Evolutionary conservation across 2,797 vertebrate species (phyloP).

Genomic region (Neosilurus hyrtlii): DNA sequence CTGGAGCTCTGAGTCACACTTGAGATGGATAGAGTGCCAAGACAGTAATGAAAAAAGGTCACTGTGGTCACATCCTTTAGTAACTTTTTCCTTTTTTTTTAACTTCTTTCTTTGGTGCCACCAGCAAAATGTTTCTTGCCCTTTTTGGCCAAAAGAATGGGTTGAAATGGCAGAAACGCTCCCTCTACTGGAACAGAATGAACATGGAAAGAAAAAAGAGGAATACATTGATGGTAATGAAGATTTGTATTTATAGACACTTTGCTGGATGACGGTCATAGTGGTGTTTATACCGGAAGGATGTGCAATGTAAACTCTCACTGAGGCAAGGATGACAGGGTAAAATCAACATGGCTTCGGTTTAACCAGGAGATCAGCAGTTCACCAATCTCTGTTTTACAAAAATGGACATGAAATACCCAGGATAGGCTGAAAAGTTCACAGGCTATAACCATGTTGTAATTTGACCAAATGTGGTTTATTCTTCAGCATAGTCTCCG

Average conservation of each 20-base stretch:
- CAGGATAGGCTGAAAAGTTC: too few species aligned
- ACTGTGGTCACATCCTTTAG: slow-evolving; percentile 70
- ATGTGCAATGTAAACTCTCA: slow-evolving; percentile 85
- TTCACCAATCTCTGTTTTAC: not conserved
- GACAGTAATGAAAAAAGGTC: slow-evolving; percentile 80
- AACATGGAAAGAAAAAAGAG: slow-evolving; percentile 71
- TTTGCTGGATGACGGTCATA: slow-evolving; percentile 73
- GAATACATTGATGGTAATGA: slow-evolving; percentile 58
- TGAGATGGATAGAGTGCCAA: slow-evolving; percentile 70
- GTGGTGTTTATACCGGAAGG: slow-evolving; percentile 67
- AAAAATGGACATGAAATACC: not conserved
- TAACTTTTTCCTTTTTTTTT: slow-evolving; percentile 17
- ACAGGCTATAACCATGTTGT: too few species aligned
- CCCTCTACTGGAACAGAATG: slow-evolving; percentile 78
- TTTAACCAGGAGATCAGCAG: slow-evolving; percentile 45
- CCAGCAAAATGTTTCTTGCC: slow-evolving; percentile 45
- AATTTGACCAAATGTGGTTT: too few species aligned
- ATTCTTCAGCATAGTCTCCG: too few species aligned
- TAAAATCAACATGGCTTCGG: slow-evolving; percentile 30
- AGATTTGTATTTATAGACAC: slow-evolving; percentile 66
- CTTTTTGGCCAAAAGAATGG: slow-evolving; percentile 70
- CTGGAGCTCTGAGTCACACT: slow-evolving; percentile 23
- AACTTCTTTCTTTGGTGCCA: slow-evolving; percentile 46
- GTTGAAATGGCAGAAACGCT: slow-evolving; percentile 77
- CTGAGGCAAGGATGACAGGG: slow-evolving; percentile 52